A percentile compares a stretch with the other conserved stretches of the same genome.
Conservation (phyloP, 1,140 invertebrate species). For the Drosophila kurseongensis region DNA sequence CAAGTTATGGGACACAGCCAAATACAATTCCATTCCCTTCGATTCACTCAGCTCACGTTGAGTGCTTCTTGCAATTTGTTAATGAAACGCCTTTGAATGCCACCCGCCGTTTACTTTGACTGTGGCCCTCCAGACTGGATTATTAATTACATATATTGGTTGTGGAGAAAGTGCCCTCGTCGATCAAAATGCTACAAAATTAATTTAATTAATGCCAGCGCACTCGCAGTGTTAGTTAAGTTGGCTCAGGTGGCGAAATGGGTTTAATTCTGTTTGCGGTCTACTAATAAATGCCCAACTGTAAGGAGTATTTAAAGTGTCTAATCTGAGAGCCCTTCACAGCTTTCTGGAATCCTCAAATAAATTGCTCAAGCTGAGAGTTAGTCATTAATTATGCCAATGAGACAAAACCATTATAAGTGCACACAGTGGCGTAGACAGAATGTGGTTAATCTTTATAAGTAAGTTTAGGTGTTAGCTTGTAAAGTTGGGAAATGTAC, state of each 20-base stretch:
- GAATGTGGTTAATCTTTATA: not conserved
- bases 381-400: not conserved
- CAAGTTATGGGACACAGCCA: slow-evolving; percentile 39
- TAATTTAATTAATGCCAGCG: slow-evolving; percentile 43
- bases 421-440: not conserved
- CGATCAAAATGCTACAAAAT: slow-evolving; percentile 39
- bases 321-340: not conserved
- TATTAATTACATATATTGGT: slow-evolving; percentile 50
- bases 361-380: not conserved
- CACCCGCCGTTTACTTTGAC: not conserved
- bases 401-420: not conserved
- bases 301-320: not conserved
- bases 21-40: slow-evolving; percentile 37
- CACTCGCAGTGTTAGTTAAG: slow-evolving; percentile 11
- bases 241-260: slow-evolving; percentile 23
- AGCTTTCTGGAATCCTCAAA: slow-evolving; percentile 2
- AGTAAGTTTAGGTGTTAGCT: too few relatives aligned
- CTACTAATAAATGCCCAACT: slow-evolving; percentile 15
- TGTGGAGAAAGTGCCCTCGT: slow-evolving; percentile 17
- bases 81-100: slow-evolving; percentile 34
- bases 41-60: slow-evolving; percentile 26
- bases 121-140: slow-evolving; percentile 1
- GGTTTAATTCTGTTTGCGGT: not conserved
- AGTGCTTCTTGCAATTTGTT: slow-evolving; percentile 38
- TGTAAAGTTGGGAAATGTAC: too few relatives aligned